phyloP scores from a whole-genome alignment of 2,888 invertebrate genomes.

The Synanthedon myopaeformis region DNA sequence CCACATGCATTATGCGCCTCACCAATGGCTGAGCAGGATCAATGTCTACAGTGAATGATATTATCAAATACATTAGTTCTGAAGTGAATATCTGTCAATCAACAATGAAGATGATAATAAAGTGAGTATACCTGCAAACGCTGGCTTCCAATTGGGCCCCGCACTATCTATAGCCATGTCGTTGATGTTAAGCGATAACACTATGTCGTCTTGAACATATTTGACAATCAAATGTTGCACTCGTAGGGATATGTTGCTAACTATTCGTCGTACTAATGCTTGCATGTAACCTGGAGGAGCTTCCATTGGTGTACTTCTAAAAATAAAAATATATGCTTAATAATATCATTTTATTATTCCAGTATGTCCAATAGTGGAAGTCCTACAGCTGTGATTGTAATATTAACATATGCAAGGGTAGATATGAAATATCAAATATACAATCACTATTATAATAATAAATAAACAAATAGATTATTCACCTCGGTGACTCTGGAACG shows the following conservation, averaged over 20 bases:
- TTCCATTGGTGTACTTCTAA: slow-evolving; percentile 53
- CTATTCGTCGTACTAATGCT: slow-evolving; percentile 86
- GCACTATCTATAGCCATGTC: slow-evolving; percentile 84
- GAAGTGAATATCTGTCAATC: background rate
- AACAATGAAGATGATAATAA: no score
- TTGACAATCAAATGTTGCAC: slow-evolving; percentile 95
- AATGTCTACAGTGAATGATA: slow-evolving; percentile 67
- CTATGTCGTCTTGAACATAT: slow-evolving; percentile 96
- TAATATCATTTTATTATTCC: no score
- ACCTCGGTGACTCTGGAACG: slow-evolving; percentile 28
- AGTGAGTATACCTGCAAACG: slow-evolving; percentile 77
- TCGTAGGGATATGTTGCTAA: slow-evolving; percentile 91
- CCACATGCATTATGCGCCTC: slow-evolving; percentile 82
- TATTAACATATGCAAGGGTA: no score
- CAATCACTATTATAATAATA: no score
- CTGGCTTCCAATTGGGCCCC: slow-evolving; percentile 84
- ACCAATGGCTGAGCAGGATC: slow-evolving; percentile 49
- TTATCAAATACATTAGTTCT: background rate
- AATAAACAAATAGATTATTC: slow-evolving; percentile 3
- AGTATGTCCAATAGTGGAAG: no score
- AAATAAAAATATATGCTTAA: no score
- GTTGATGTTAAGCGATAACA: slow-evolving; percentile 92
- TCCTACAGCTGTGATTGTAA: no score
- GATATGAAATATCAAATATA: no score
- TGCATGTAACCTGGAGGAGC: slow-evolving; percentile 88